Evolutionary conservation across 2,113 vertebrate species (phyloP), one percentile per base, ranked within the genome.

Genomic region (Cacatua alba): DNA sequence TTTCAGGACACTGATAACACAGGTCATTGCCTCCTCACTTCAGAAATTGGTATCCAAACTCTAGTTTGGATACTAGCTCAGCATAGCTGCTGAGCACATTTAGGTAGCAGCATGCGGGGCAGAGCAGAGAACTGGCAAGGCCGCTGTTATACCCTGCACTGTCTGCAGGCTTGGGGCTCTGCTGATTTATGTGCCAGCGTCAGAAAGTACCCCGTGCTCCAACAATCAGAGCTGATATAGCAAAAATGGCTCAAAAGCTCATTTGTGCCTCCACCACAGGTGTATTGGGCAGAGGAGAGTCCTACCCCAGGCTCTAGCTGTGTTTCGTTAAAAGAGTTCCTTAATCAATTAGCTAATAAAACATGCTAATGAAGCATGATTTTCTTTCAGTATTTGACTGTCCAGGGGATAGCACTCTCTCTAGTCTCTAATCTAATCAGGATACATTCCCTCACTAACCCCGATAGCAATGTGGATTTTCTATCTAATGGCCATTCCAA

Each of bases 81-180:
- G 48, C 62, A 52, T 0, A 0, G 11, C 18, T 57, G 44, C 35
- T 31, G 17, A 53, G 33, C 20, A 6, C 35, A 1, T 37, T 67
- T 28, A 53, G 46, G 33, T 4, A 35, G 55, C 65, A 82, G 46
- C 31, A 16, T 2, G 3, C 57, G 44, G 24, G 37, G 55, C 55
- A 70, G 51, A 70, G 31, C 33, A 74, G 51, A 59, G 60, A 51
- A 17, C 43, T 26, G 37, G 7, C 0, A 2, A 72, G 43, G 18
- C 17, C 2, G 1, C 9, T 68, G 17, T 11, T 87, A 35, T 18
- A 52, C 13, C 43, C 64, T 3, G 2, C 0, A 4, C 46, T 78
- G 23, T 21, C 43, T 67, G 46, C 53, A 67, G 62, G 17, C 35
- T 3, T 59, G 17, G 19, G 41, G 29, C 43, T 29, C 19, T 60